These are phyloP conservation scores for Drosophila borborema DNA, from an alignment of 2,888 invertebrate genomes.

Conservation along the genomic window DNA sequence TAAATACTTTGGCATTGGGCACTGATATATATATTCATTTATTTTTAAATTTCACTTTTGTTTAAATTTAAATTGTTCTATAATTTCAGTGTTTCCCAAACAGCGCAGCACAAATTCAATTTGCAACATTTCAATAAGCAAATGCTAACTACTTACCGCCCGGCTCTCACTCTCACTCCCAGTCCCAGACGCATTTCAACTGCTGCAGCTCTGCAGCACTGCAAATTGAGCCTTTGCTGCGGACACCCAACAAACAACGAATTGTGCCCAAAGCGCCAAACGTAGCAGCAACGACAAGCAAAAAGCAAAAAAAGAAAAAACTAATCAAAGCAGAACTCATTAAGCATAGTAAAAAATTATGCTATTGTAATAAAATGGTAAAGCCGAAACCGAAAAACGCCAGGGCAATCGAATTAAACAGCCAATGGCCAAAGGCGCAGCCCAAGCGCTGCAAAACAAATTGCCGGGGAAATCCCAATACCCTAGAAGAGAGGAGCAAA, in stretches of 20 bases:
- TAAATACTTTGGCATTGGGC: not conserved
- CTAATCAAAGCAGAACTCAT: constrained; percentile 80
- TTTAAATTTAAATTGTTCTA: not conserved
- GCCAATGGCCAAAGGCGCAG: constrained; percentile 66
- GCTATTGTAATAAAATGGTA: constrained; percentile 79
- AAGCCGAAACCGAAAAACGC: constrained; percentile 72
- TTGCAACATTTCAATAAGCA: constrained; percentile 72
- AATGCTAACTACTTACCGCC: constrained; percentile 57
- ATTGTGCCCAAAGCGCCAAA: constrained; percentile 48
- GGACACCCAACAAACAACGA: constrained; percentile 73
- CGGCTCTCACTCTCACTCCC: not conserved
- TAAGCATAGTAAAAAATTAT: constrained; percentile 79
- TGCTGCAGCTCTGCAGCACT: constrained; percentile 24
- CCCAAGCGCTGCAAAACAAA: constrained; percentile 69
- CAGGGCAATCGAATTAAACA: constrained; percentile 78
- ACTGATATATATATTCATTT: too few relatives aligned
- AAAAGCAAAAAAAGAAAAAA: constrained; percentile 59
- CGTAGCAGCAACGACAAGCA: constrained; percentile 24
- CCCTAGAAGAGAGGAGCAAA: constrained; percentile 5
- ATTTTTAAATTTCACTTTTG: too few relatives aligned
- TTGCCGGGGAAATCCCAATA: constrained; percentile 73
- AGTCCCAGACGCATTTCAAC: constrained; percentile 23
- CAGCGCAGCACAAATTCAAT: constrained; percentile 54
- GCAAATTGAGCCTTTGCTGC: constrained; percentile 59
- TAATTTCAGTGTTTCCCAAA: constrained; percentile 14